These are phyloP conservation scores for Latheticus oryzae DNA, from an alignment of 2,888 invertebrate genomes.

Conservation along the genomic window DNA sequence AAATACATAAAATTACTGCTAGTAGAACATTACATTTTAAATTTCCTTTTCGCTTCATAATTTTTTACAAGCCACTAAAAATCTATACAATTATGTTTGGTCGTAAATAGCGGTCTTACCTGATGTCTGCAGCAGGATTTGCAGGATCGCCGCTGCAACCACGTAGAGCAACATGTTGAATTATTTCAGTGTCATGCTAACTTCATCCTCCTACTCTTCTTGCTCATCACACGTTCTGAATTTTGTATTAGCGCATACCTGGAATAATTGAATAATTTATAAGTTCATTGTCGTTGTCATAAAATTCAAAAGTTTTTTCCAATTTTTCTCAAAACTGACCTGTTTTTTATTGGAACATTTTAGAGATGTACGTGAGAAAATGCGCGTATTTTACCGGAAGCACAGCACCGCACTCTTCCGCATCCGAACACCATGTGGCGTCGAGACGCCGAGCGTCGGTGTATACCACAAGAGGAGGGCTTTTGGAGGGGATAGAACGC, in stretches of 20 bases:
- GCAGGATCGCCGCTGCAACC: conserved; percentile 54
- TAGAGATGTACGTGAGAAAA: conserved; percentile 22
- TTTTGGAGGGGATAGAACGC: conserved; percentile 51
- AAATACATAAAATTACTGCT: conserved; percentile 40
- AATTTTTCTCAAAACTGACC: conserved; percentile 21
- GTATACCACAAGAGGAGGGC: conserved; percentile 45
- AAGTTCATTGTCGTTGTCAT: conserved; percentile 22
- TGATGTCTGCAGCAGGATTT: conserved; percentile 55
- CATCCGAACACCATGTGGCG: conserved; percentile 61
- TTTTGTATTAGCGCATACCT: conserved; percentile 31
- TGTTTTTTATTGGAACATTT: conserved; percentile 17
- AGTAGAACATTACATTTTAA: conserved; percentile 34
- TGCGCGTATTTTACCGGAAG: conserved; percentile 25
- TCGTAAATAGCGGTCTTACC: conserved; percentile 48
- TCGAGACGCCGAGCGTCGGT: conserved; percentile 55
- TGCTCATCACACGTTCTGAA: conserved; percentile 44
- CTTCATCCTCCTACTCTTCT: conserved; percentile 36
- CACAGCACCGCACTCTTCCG: conserved; percentile 45
- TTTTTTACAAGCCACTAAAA: conserved; percentile 17
- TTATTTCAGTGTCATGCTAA: conserved; percentile 47
- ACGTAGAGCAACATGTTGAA: conserved; percentile 56
- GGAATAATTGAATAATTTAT: conserved; percentile 36
- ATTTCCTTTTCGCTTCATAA: conserved; percentile 20
- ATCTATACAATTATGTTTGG: conserved; percentile 13
- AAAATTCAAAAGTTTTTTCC: background rate